Percentiles rank a stretch among this genome's conserved stretches.
Evolutionary conservation across 2,797 vertebrate species (phyloP).

Genomic region (Serranus cabrilla): DNA sequence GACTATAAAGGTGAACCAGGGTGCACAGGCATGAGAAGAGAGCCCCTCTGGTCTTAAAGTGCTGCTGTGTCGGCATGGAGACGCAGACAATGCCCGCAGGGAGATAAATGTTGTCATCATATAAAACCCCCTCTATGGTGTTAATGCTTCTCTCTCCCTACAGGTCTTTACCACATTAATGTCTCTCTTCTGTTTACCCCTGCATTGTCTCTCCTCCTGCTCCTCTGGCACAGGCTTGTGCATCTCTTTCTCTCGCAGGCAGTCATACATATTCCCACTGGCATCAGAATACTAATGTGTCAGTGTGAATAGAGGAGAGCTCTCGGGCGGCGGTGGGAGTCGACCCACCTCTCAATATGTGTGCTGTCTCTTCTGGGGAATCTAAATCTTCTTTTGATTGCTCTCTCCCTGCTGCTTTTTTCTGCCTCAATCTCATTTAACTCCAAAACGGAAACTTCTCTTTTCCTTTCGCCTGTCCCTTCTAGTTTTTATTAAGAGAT

Average conservation of each 20-base stretch:
- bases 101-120: slow-evolving; percentile 57
- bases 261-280: slow-evolving; percentile 70
- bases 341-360: slow-evolving; percentile 72
- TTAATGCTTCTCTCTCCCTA: slow-evolving; percentile 13
- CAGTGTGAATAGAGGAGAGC: slow-evolving; percentile 66
- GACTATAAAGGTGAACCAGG: slow-evolving; percentile 20
- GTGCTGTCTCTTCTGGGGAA: slow-evolving; percentile 61
- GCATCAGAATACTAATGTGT: slow-evolving; percentile 77
- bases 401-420: slow-evolving; percentile 32
- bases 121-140: slow-evolving; percentile 23
- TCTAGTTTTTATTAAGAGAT: slow-evolving; percentile 3
- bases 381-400: slow-evolving; percentile 58
- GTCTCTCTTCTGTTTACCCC: slow-evolving; percentile 49
- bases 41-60: slow-evolving; percentile 14
- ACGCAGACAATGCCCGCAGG: slow-evolving; percentile 53
- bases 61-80: slow-evolving; percentile 56
- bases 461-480: neutral
- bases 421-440: slow-evolving; percentile 32
- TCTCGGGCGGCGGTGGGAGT: slow-evolving; percentile 51
- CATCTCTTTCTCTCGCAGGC: slow-evolving; percentile 45
- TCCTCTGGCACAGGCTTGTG: slow-evolving; percentile 51
- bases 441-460: slow-evolving; percentile 28
- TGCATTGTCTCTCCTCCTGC: slow-evolving; percentile 46
- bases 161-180: slow-evolving; percentile 48
- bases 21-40: slow-evolving; percentile 38